phyloP scores from a whole-genome alignment of 2,797 vertebrate genomes.

The Eupleurogrammus muticus region DNA sequence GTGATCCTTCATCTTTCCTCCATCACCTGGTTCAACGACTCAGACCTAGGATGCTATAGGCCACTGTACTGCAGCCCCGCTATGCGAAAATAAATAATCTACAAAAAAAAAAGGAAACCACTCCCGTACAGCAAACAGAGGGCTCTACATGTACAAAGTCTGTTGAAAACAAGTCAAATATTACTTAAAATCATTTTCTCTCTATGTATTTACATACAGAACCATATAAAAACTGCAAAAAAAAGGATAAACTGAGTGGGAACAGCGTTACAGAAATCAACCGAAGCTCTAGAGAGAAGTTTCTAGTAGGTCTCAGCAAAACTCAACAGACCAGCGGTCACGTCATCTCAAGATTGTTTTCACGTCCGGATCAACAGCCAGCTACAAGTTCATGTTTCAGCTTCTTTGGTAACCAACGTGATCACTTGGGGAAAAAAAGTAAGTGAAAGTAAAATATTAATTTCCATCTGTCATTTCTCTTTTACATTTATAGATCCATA shows the following conservation, averaged over 20 bases:
- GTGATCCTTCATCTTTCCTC: slow-evolving; percentile 38
- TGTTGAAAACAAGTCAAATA: slow-evolving; percentile 84
- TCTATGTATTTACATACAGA: slow-evolving; percentile 89
- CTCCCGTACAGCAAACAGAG: slow-evolving; percentile 68
- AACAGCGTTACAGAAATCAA: slow-evolving; percentile 58
- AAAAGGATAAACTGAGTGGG: slow-evolving; percentile 72
- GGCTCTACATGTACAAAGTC: slow-evolving; percentile 86
- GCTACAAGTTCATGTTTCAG: slow-evolving; percentile 76
- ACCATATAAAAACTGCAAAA: slow-evolving; percentile 86
- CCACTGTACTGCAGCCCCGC: slow-evolving; percentile 65
- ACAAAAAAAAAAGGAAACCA: slow-evolving; percentile 77
- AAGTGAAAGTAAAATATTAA: slow-evolving; percentile 78
- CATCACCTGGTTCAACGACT: slow-evolving; percentile 26
- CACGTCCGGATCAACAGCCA: slow-evolving; percentile 77
- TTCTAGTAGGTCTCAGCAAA: slow-evolving; percentile 53
- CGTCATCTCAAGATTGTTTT: slow-evolving; percentile 55
- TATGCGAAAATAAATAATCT: slow-evolving; percentile 86
- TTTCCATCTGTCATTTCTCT: slow-evolving; percentile 73
- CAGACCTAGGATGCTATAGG: slow-evolving; percentile 10
- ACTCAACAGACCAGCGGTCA: slow-evolving; percentile 36
- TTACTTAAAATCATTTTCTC: slow-evolving; percentile 82
- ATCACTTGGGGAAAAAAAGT: slow-evolving; percentile 82
- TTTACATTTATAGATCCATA: slow-evolving; percentile 76
- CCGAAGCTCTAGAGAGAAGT: slow-evolving; percentile 53
- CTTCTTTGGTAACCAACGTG: slow-evolving; percentile 94